Base-by-base conservation (phyloP, 2,113 vertebrate species). In the Xyliphius kryptos region DNA sequence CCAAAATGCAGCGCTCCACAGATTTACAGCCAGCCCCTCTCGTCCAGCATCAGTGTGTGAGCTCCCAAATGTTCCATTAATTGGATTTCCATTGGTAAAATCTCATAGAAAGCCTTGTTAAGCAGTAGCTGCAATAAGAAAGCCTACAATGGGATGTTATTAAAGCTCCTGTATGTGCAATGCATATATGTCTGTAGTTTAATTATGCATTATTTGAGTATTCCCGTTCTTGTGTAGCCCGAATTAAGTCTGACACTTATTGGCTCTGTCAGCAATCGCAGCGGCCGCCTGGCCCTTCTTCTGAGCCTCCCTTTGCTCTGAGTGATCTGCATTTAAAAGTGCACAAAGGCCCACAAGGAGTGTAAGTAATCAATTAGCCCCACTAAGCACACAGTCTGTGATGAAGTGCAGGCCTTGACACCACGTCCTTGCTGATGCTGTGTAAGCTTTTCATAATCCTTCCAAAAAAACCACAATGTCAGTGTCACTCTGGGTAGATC, bases 341-440 rank as follows among this genome's bases (percentile, higher is more conserved):
- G 9, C 44, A 17, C 21, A 76, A 74, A 76, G 67, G 37, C 13
- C 57, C 61, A 68, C 61, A 79, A 77, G 56, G 61, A 78, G 72
- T 77, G 74, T 75, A 76, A 85, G 79, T n/a, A 82, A 85, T 85
- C 81, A 81, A 81, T 85, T 79, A 79, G 66, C 53, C 38, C 49
- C 41, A 69, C 63, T n/a, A 14, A 57, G 56, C 48, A 63, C 71
- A 59, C 54, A 44, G 63, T 59, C 66, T 66, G 37, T 19, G 22
- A 44, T 67, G 64, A 49, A 6, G 62, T 59, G 73, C 69, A 68
- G 65, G 65, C 67, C 16, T 19, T 58, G 68, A 67, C 70, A 68
- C 73, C 74, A 74, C 71, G 76, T 74, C 56, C 74, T 70, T 80
- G 77, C 71, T 75, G 73, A 75, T 76, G 76, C 26, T 74, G 58